Evolutionary conservation across 2,888 invertebrate genomes (phyloP).

Genomic region (Monochamus alternatus): DNA sequence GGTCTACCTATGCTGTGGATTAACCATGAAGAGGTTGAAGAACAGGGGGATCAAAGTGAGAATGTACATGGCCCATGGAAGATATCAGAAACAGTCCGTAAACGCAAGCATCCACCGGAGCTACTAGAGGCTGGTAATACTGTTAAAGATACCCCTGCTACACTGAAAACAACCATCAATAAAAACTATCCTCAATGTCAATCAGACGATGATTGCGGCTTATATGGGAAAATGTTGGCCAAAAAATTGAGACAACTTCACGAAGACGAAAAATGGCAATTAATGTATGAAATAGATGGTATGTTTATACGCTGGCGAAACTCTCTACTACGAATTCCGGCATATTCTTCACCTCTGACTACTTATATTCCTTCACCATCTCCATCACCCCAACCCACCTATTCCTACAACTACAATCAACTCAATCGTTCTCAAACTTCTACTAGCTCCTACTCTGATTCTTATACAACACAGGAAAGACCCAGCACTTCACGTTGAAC

Average conservation of each 20-base stretch:
- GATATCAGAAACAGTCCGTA: slow-evolving; percentile 15
- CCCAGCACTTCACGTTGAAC: slow-evolving; percentile 13
- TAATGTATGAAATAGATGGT: slow-evolving; percentile 13
- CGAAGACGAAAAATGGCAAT: slow-evolving; percentile 8
- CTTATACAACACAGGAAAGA: slow-evolving; percentile 13
- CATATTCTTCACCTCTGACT: slow-evolving; percentile 7
- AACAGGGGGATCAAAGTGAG: slow-evolving; percentile 17
- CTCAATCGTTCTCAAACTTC: slow-evolving; percentile 13
- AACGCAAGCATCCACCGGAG: slow-evolving; percentile 14
- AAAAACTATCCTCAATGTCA: slow-evolving; percentile 7
- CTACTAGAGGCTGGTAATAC: slow-evolving; percentile 4
- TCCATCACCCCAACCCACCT: slow-evolving; percentile 13
- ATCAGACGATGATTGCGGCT: slow-evolving; percentile 1
- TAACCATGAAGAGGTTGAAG: not conserved
- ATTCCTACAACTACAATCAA: slow-evolving; percentile 15
- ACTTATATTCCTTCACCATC: slow-evolving; percentile 17
- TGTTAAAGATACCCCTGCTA: not conserved
- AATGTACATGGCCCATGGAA: not conserved
- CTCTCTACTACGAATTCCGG: slow-evolving; percentile 4
- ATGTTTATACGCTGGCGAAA: slow-evolving; percentile 12
- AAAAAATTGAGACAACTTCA: slow-evolving; percentile 4
- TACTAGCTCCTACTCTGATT: slow-evolving; percentile 17
- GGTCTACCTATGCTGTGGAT: too few species aligned
- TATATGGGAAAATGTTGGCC: slow-evolving; percentile 9
- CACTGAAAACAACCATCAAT: slow-evolving; percentile 15